Conservation (phyloP, 2,797 vertebrate genomes). For the Poecilia gillii region DNA sequence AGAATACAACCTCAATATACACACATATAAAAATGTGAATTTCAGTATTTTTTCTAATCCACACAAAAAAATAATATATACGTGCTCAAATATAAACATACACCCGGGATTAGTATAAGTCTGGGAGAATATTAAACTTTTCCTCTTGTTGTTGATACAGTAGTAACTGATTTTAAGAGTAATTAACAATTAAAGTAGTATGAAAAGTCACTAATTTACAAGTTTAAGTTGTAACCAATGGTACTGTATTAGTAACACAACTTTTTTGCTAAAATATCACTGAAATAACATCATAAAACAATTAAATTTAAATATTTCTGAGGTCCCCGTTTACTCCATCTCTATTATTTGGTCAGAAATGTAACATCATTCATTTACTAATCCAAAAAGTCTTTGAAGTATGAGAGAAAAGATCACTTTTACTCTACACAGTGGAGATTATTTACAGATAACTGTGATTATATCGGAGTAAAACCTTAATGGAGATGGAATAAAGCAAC, state of each 20-base stretch:
- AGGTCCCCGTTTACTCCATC: neutral
- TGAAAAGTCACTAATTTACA: neutral
- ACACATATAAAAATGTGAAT: neutral
- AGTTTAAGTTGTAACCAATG: neutral
- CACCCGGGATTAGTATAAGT: neutral
- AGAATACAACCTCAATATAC: neutral
- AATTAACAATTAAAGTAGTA: neutral
- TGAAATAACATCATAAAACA: neutral
- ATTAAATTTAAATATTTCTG: neutral
- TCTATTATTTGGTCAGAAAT: neutral
- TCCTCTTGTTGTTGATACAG: neutral
- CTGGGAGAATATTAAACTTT: neutral
- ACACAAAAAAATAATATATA: neutral
- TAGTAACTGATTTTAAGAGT: neutral
- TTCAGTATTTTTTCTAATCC: neutral
- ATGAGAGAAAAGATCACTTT: neutral
- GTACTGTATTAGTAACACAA: neutral
- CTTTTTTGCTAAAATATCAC: neutral
- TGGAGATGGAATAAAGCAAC: no score
- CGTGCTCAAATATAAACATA: neutral
- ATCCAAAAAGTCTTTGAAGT: neutral
- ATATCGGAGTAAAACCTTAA: neutral
- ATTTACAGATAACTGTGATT: neutral
- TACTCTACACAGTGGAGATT: neutral
- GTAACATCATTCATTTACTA: neutral